Base-by-base conservation (phyloP, 1,140 invertebrate genomes). In the Penaeus japonicus region DNA sequence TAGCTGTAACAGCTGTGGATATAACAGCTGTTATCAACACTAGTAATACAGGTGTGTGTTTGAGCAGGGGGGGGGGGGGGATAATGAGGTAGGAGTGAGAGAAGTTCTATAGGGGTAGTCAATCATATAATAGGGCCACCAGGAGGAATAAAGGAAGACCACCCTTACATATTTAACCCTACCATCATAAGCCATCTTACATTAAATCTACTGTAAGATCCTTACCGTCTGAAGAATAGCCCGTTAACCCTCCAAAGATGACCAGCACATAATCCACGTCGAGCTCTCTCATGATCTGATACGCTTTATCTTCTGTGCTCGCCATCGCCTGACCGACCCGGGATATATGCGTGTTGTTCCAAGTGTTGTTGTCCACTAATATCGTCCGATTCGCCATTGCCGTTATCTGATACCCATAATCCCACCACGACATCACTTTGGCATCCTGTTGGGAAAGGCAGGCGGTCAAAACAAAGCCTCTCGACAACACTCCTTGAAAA, bases 361-460 rank as follows among this genome's bases (percentile, higher is more conserved):
- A 99, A 15, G 98, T 99, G 92, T 99, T 99, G 93, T 99, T 99
- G 92, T 99, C 98, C n/a, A 99, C 98, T 91, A 99, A 94, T 90
- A 99, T 98, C 5, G 98, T 99, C 70, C 98, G 94, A 94, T 99
- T 99, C 5, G 98, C 98, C 98, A 99, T 99, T 20, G 98, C 98
- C 30, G 98, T 99, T 93, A 99, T 99, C 93, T 99, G 98, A 93
- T 99, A 99, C 10, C 98, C 98, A 93, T 99, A 99, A 95, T 99
- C 98, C 98, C 98, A 99, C 98, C 98, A 99, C 2, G 97, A 99
- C 98, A 99, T 99, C 59, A 99, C 96, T 93, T 97, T 97, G 4
- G 98, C 96, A 87, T 91, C 89, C 89, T 90, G 55, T 20, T 22
- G 78, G 17, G 78, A 65, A n/a, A 65, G 22, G 32, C 4, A 73